Evolutionary conservation across 2,113 vertebrate genomes (phyloP).

Genomic region (Labeo catla): DNA sequence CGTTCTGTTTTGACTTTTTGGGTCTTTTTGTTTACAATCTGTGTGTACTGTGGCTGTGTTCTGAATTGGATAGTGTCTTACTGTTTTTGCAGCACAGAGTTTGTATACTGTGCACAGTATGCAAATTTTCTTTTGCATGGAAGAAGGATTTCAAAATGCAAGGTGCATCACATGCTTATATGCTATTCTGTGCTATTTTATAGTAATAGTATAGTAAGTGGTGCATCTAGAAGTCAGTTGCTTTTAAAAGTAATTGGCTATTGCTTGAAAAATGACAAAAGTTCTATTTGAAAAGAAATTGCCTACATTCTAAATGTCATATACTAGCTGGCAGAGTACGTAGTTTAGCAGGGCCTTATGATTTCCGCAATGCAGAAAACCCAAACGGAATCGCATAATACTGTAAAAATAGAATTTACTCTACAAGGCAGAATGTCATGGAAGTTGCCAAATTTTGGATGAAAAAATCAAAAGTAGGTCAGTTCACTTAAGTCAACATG

Average conservation of each 20-base stretch:
- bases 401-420: no score
- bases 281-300: no score
- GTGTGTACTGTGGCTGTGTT: constrained; percentile 7
- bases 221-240: background rate
- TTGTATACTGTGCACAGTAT: background rate
- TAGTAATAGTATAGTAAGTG: background rate
- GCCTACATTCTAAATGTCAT: no score
- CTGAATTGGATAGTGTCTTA: background rate
- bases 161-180: background rate
- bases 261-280: no score
- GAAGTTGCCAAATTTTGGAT: no score
- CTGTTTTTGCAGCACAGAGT: background rate
- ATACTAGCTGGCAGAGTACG: no score
- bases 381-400: no score
- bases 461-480: no score
- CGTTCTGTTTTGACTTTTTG: constrained; percentile 56
- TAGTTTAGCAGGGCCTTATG: no score
- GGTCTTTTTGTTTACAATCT: background rate
- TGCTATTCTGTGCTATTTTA: background rate
- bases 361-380: no score
- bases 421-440: no score
- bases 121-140: background rate
- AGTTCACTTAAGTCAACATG: no score
- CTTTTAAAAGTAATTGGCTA: background rate
- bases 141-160: background rate